These are phyloP conservation scores for Pyrocoelia pectoralis DNA, from an alignment of 2,888 invertebrate genomes.

Conservation along the genomic window DNA sequence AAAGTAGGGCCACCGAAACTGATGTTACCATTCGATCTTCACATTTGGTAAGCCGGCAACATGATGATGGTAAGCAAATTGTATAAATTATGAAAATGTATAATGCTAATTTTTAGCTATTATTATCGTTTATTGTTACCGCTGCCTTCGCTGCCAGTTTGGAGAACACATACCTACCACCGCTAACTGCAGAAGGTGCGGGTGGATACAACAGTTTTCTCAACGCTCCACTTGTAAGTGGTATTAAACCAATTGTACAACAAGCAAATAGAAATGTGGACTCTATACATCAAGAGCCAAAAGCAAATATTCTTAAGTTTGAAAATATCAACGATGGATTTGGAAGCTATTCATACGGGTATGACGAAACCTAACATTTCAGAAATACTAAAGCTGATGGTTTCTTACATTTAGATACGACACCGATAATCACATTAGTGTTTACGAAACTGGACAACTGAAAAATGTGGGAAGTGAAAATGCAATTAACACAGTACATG, in stretches of 20 bases:
- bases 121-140: constrained; percentile 54
- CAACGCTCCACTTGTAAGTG: constrained; percentile 45
- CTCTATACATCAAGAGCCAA: constrained; percentile 13
- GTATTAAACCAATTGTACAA: too few relatives aligned
- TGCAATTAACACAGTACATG: constrained; percentile 64
- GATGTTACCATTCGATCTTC: constrained; percentile 6
- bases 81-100: background rate
- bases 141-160: constrained; percentile 62
- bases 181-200: constrained; percentile 61
- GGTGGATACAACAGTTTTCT: constrained; percentile 59
- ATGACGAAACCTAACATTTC: constrained; percentile 46
- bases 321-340: constrained; percentile 60
- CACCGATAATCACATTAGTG: constrained; percentile 78
- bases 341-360: constrained; percentile 61
- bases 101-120: constrained; percentile 52
- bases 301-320: constrained; percentile 56
- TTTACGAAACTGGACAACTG: constrained; percentile 76
- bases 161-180: constrained; percentile 66
- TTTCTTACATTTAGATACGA: constrained; percentile 67
- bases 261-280: background rate
- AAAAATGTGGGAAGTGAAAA: constrained; percentile 72
- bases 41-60: background rate
- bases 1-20: background rate
- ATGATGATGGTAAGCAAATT: constrained; percentile 24
- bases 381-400: background rate